These are phyloP conservation scores for Acronicta psi DNA, from an alignment of 2,888 invertebrate genomes.

Conservation along the genomic window DNA sequence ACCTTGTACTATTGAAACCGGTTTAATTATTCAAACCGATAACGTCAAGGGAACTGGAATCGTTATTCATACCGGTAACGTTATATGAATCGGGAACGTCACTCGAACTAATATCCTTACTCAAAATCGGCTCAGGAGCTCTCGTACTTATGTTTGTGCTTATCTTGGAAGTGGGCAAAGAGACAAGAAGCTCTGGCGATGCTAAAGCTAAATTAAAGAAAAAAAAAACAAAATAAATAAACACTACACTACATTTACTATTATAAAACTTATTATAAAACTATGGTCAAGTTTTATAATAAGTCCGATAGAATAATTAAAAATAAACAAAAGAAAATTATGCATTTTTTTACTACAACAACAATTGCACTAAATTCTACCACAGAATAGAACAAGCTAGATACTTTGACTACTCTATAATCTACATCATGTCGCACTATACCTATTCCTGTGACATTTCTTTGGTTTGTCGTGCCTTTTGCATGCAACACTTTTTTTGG, in stretches of 20 bases:
- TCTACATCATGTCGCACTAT: constrained; percentile 56
- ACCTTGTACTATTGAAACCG: constrained; percentile 19
- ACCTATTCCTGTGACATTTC: constrained; percentile 86
- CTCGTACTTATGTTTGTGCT: constrained; percentile 14
- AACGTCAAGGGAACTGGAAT: neutral
- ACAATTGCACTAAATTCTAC: too few relatives aligned
- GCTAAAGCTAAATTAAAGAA: constrained; percentile 29
- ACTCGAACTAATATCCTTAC: neutral
- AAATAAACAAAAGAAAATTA: too few relatives aligned
- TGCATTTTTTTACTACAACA: too few relatives aligned
- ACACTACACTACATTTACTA: neutral
- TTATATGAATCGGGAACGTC: constrained; percentile 1
- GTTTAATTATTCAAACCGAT: neutral
- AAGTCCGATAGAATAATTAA: too few relatives aligned
- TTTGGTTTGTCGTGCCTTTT: constrained; percentile 77
- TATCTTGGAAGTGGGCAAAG: constrained; percentile 2
- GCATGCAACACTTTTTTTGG: constrained; percentile 88
- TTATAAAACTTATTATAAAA: too few relatives aligned
- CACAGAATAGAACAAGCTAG: too few relatives aligned
- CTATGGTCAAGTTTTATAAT: too few relatives aligned
- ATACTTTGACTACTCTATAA: constrained; percentile 4
- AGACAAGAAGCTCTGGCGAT: constrained; percentile 19
- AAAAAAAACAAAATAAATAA: constrained; percentile 4
- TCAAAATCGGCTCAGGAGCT: constrained; percentile 3
- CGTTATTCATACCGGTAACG: constrained; percentile 3